Conservation (phyloP, 2,797 vertebrate genomes). For the Lithobates sylvaticus region DNA sequence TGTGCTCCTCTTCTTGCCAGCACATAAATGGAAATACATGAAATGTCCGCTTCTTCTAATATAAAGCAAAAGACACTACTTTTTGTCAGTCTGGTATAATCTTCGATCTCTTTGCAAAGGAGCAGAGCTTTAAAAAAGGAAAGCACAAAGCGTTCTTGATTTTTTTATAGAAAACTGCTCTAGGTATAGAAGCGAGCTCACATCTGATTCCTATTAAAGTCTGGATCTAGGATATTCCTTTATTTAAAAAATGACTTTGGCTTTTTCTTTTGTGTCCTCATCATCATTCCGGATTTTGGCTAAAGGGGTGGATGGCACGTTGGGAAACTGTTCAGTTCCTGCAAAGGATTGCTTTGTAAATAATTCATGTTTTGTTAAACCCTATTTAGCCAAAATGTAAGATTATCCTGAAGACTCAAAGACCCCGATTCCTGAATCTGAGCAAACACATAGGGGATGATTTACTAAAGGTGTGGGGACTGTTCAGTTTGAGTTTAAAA, state of each 20-base stretch:
- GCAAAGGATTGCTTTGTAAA: not conserved
- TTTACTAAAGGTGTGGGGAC: too few relatives aligned
- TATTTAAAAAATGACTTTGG: conserved; percentile 9
- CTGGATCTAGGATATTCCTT: conserved; percentile 6
- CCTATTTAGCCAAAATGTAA: not conserved
- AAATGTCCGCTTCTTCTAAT: conserved; percentile 21
- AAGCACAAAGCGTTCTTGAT: conserved; percentile 12
- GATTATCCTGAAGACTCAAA: not conserved
- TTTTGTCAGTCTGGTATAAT: conserved; percentile 1
- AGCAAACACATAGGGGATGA: too few relatives aligned
- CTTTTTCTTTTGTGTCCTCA: not conserved
- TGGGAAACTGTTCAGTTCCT: not conserved
- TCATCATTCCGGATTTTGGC: not conserved
- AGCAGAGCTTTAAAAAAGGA: not conserved
- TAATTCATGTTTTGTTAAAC: not conserved
- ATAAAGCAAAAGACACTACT: not conserved
- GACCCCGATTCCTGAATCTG: too few relatives aligned
- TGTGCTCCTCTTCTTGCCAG: not conserved
- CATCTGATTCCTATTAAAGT: conserved; percentile 32
- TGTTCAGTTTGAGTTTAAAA: too few relatives aligned
- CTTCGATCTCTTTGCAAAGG: not conserved
- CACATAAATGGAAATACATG: conserved; percentile 15
- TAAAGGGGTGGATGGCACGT: not conserved
- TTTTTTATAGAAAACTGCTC: conserved; percentile 2
- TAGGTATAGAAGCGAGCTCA: conserved; percentile 4